These are phyloP conservation scores for Drymodes brunneopygia DNA, from an alignment of 2,113 vertebrate species.

Conservation along the genomic window DNA sequence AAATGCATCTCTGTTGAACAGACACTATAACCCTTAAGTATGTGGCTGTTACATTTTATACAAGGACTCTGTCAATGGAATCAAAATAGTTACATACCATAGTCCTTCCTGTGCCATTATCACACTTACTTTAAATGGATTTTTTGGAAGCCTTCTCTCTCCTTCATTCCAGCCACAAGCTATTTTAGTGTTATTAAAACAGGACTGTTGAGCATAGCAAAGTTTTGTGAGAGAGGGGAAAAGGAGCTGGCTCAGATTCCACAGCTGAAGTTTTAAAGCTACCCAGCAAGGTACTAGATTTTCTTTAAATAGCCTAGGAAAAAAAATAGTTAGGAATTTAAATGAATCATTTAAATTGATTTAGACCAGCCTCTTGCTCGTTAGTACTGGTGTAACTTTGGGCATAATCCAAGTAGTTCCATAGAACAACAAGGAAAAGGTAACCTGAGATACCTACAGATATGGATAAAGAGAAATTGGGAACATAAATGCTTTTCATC, in stretches of 20 bases:
- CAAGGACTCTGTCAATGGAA: not conserved
- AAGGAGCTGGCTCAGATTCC: not conserved
- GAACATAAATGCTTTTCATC: not conserved
- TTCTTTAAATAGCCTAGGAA: not conserved
- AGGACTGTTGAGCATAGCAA: not conserved
- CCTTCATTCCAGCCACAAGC: not conserved
- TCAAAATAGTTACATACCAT: not conserved
- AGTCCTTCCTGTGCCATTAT: conserved; percentile 22
- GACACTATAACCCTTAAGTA: not conserved
- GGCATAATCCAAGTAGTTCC: not conserved
- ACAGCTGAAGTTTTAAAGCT: not conserved
- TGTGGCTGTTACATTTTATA: not conserved
- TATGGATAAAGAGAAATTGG: not conserved
- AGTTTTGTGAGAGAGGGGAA: not conserved
- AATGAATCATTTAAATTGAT: not conserved
- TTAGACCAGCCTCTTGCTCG: not conserved
- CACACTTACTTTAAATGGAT: conserved; percentile 3
- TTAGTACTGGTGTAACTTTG: not conserved
- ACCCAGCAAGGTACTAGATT: not conserved
- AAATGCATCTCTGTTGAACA: not conserved
- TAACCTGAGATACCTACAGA: not conserved
- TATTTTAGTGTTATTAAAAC: not conserved
- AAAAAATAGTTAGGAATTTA: not conserved
- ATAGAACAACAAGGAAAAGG: not conserved
- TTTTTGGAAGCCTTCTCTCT: not conserved